Percentiles rank a stretch among this genome's conserved stretches.
phyloP scores from a whole-genome alignment of 1,140 invertebrate genomes.

The Drosophila sulfurigaster region DNA sequence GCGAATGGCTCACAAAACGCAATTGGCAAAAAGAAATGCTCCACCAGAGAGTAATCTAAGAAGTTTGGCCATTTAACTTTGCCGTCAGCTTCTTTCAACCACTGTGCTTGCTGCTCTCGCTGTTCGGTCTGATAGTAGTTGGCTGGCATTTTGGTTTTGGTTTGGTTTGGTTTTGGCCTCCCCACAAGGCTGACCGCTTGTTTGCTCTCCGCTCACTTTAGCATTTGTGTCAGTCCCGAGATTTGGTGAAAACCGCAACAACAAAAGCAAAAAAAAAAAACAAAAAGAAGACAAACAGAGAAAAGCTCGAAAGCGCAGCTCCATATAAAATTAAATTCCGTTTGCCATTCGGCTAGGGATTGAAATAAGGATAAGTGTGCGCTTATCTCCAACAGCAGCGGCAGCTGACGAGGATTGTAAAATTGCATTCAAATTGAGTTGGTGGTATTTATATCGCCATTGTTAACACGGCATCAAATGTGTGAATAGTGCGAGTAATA shows the following conservation, averaged over 20 bases:
- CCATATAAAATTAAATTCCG: conserved; percentile 62
- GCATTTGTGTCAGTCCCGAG: conserved; percentile 41
- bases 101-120: conserved; percentile 12
- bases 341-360: conserved; percentile 9
- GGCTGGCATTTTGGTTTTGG: background rate
- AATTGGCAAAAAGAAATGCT: background rate
- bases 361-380: conserved; percentile 20
- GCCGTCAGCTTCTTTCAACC: background rate
- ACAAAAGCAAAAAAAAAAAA: background rate
- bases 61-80: background rate
- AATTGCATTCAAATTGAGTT: conserved; percentile 9
- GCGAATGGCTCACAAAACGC: background rate
- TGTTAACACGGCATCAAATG: background rate
- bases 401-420: background rate
- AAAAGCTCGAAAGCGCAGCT: conserved; percentile 16
- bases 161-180: conserved; percentile 8
- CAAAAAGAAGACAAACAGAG: conserved; percentile 5
- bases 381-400: conserved; percentile 8
- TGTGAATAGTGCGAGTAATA: conserved; percentile 3
- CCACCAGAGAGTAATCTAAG: background rate
- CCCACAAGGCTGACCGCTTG: conserved; percentile 43
- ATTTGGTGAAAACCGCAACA: conserved; percentile 20
- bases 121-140: conserved; percentile 12
- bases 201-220: conserved; percentile 13
- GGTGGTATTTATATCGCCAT: background rate